Evolutionary conservation across 2,888 invertebrate species (phyloP).

Genomic region (Lampropteryx suffumata): DNA sequence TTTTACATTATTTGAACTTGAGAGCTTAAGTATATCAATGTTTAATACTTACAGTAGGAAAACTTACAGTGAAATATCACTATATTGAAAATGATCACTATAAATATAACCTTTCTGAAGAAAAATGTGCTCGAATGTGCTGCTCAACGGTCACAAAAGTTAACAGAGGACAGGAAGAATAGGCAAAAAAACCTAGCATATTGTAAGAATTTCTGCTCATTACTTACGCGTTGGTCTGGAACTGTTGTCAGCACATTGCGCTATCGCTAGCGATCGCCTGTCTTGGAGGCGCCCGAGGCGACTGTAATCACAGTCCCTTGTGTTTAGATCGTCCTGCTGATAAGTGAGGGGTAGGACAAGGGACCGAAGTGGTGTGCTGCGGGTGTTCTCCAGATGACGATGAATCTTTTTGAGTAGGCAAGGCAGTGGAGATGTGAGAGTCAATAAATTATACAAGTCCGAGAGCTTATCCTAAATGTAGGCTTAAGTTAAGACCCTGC

Average conservation of each 20-base stretch:
- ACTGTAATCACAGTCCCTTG: conserved; percentile 62
- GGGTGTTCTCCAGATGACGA: conserved; percentile 15
- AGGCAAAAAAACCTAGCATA: neutral
- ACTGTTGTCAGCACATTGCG: conserved; percentile 22
- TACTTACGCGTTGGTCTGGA: neutral
- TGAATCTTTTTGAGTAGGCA: conserved; percentile 2
- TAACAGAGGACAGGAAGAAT: no score
- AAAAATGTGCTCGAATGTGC: conserved; percentile 1
- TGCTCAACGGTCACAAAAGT: neutral
- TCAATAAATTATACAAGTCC: neutral
- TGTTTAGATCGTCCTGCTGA: conserved; percentile 69
- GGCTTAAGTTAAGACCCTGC: no score
- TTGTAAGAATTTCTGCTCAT: neutral
- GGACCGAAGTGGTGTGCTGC: conserved; percentile 20
- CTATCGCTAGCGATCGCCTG: conserved; percentile 63
- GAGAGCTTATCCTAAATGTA: neutral
- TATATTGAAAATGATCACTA: no score
- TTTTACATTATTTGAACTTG: no score
- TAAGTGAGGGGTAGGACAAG: conserved; percentile 40
- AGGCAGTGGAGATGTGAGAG: conserved; percentile 1
- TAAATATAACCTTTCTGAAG: no score
- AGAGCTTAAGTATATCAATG: no score
- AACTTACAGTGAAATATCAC: no score
- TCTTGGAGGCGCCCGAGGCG: conserved; percentile 64
- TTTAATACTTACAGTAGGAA: no score